phyloP scores from a whole-genome alignment of 2,113 vertebrate genomes.

The Varanus salvator region DNA sequence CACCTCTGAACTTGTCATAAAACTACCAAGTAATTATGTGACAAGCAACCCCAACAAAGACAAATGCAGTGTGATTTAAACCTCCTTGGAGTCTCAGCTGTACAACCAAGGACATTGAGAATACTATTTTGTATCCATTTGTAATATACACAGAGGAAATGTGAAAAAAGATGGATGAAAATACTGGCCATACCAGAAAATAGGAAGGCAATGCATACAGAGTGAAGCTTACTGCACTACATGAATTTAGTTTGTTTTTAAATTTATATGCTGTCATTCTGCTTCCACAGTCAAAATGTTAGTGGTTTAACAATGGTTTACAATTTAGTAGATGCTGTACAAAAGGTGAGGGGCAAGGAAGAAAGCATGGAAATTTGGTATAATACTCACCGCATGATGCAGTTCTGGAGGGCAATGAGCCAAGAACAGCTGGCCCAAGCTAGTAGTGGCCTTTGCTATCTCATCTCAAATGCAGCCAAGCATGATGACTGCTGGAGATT shows the following conservation, averaged over 20 bases:
- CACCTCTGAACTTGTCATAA: not conserved
- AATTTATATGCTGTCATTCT: not conserved
- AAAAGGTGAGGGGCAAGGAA: not conserved
- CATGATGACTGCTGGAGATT: not conserved
- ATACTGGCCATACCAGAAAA: not conserved
- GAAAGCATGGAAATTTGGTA: not conserved
- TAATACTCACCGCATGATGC: not conserved
- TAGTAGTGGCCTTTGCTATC: no score
- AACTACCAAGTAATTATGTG: slow-evolving; percentile 19
- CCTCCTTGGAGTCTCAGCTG: not conserved
- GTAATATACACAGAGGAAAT: not conserved
- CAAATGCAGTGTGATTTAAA: slow-evolving; percentile 5
- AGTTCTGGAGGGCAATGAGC: not conserved
- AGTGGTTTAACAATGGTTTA: not conserved
- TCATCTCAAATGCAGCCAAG: no score
- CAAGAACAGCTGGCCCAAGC: no score
- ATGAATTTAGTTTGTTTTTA: not conserved
- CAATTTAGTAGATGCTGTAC: not conserved
- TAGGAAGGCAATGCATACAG: not conserved
- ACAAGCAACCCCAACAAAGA: not conserved
- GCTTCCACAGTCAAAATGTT: not conserved
- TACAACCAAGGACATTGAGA: not conserved
- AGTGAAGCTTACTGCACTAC: no score
- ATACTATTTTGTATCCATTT: not conserved
- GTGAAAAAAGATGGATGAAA: not conserved